Evolutionary conservation across 2,888 invertebrate species (phyloP), one percentile per base, ranked within the genome.

Genomic region (Stegophylla sp.): DNA sequence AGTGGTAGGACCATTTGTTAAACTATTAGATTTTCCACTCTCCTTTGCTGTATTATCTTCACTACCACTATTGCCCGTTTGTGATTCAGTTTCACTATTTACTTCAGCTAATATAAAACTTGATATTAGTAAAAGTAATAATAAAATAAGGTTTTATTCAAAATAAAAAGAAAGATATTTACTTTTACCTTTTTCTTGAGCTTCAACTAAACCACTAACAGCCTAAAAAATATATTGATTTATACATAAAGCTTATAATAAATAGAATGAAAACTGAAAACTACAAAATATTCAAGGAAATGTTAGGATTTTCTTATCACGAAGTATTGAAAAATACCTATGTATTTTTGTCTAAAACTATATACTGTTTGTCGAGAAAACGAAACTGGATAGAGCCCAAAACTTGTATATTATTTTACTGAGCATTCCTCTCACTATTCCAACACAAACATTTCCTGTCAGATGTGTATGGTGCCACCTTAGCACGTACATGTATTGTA

Each of bases 71-170:
- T 88, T 88, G 67, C 88, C 88, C 82, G 92, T 93, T 86, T 94
- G 93, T 17, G 94, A 94, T 88, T 95, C 95, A 63, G 94, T 93
- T 88, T 95, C 95, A 87, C 94, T 95, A 86, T 93, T 92, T 85
- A 93, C 90, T 86, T 94, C 94, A 88, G 91, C 93, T 93, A 86
- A 82, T 83, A 43, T 20, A 59, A 41, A 10, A 73, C 61, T 53
- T 7, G 34, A 83, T 73, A 82, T 82, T 82, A 83, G 82, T 59
- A 26, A 48, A n/a, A 34, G 4, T 7, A 34, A 34, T 34, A 5
- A 5, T 34, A 34, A 34, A 34, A 34, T 34, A 34, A 34, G n/a
- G n/a, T n/a, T n/a, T 34, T 34, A 34, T 34, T 34, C n/a, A 34
- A 7, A 7, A 34, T 34, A 34, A 34, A 34, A 34, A 34, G n/a